phyloP scores from a whole-genome alignment of 2,797 vertebrate genomes.

The Gymnothorax javanicus region DNA sequence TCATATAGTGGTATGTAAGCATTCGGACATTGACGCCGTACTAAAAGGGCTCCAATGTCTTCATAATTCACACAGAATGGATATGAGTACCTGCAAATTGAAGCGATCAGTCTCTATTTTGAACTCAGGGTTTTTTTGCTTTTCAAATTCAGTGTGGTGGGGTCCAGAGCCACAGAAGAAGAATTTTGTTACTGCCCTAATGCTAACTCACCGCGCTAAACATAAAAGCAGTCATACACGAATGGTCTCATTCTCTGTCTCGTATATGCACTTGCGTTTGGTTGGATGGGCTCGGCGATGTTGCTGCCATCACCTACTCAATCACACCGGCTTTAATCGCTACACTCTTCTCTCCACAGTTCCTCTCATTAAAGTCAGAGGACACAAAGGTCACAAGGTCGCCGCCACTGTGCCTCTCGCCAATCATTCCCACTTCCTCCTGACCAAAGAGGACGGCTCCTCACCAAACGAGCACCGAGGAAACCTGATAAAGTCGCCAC shows the following conservation, averaged over 20 bases:
- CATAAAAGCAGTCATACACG: background rate
- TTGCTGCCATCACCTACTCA: slow-evolving; percentile 39
- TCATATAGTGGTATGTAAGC: no score
- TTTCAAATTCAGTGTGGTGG: no score
- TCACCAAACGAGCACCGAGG: background rate
- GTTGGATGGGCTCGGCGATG: slow-evolving; percentile 38
- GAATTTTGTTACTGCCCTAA: no score
- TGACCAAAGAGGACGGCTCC: background rate
- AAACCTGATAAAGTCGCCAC: background rate
- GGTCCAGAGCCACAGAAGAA: no score
- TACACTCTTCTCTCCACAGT: background rate
- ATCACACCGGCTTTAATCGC: slow-evolving; percentile 36
- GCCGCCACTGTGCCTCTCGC: background rate
- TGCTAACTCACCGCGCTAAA: slow-evolving; percentile 16
- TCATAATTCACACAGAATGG: no score
- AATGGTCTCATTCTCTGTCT: slow-evolving; percentile 24
- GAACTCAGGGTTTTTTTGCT: no score
- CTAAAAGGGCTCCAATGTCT: no score
- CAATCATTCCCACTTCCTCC: background rate
- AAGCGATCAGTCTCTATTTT: no score
- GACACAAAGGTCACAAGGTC: slow-evolving; percentile 32
- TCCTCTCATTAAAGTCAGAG: background rate
- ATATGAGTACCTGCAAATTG: no score
- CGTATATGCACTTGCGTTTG: slow-evolving; percentile 10
- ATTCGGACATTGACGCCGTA: no score